Percentiles rank a stretch among this genome's conserved stretches.
phyloP scores from a whole-genome alignment of 2,797 vertebrate genomes.

The Sebastolobus alascanus region DNA sequence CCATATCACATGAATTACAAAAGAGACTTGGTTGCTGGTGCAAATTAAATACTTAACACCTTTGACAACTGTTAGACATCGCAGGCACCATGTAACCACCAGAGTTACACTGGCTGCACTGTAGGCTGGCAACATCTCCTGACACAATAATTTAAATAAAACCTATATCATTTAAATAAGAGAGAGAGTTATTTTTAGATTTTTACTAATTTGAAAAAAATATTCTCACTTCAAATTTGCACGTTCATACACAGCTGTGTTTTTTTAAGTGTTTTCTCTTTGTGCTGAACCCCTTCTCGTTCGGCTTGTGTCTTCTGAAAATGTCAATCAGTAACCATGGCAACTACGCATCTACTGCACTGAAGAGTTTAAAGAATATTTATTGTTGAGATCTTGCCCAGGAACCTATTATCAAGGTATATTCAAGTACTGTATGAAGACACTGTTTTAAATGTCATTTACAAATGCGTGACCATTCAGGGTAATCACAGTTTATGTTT shows the following conservation, averaged over 20 bases:
- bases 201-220: not conserved
- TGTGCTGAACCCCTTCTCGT: not conserved
- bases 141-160: not conserved
- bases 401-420: not conserved
- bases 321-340: not conserved
- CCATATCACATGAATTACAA: not conserved
- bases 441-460: not conserved
- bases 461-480: not conserved
- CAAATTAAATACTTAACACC: slow-evolving; percentile 19
- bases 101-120: not conserved
- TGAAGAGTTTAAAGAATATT: not conserved
- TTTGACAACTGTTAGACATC: not conserved
- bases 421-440: not conserved
- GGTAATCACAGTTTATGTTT: not conserved
- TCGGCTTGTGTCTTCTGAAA: not conserved
- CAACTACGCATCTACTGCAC: not conserved
- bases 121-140: not conserved
- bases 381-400: not conserved
- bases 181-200: not conserved
- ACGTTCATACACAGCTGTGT: not conserved
- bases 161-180: not conserved
- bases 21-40: not conserved
- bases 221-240: not conserved
- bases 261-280: not conserved
- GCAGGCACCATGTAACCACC: not conserved